These are phyloP conservation scores for Serrognathus titanus DNA, from an alignment of 2,888 invertebrate genomes.

Conservation along the genomic window DNA sequence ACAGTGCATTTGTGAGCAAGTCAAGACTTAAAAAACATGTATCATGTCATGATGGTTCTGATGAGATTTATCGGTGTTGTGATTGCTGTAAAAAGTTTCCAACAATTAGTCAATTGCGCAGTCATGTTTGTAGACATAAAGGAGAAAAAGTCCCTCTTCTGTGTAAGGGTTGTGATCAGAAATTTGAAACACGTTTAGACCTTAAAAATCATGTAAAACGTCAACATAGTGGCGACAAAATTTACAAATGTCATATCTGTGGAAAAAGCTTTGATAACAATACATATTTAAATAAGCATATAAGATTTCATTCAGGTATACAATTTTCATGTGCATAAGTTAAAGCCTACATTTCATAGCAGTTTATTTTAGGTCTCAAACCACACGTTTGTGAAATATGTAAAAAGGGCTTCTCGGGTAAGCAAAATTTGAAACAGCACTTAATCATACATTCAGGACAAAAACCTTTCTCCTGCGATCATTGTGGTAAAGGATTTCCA, in stretches of 20 bases:
- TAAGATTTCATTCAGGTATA: conserved; percentile 40
- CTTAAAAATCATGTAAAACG: conserved; percentile 34
- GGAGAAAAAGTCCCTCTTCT: conserved; percentile 33
- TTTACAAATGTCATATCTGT: conserved; percentile 39
- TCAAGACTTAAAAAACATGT: conserved; percentile 38
- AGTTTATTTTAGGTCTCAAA: conserved; percentile 32
- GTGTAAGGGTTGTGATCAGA: conserved; percentile 38
- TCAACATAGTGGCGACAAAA: conserved; percentile 30
- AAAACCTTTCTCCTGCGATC: conserved; percentile 38
- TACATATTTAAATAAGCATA: conserved; percentile 38
- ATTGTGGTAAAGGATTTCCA: conserved; percentile 38
- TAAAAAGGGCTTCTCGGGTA: conserved; percentile 36
- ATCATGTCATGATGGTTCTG: conserved; percentile 29
- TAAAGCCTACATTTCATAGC: too few species aligned
- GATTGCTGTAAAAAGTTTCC: conserved; percentile 30
- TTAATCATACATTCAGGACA: conserved; percentile 42
- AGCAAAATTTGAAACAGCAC: conserved; percentile 40
- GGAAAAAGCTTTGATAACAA: conserved; percentile 37
- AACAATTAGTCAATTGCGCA: conserved; percentile 34
- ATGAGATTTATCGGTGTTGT: conserved; percentile 9
- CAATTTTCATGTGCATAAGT: too few species aligned
- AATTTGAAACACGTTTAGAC: conserved; percentile 33
- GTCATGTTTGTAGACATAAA: conserved; percentile 36
- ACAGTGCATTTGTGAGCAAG: conserved; percentile 40
- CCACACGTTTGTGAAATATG: conserved; percentile 39